Conservation (phyloP, 2,113 vertebrate species). For the Chloropsis hardwickii region DNA sequence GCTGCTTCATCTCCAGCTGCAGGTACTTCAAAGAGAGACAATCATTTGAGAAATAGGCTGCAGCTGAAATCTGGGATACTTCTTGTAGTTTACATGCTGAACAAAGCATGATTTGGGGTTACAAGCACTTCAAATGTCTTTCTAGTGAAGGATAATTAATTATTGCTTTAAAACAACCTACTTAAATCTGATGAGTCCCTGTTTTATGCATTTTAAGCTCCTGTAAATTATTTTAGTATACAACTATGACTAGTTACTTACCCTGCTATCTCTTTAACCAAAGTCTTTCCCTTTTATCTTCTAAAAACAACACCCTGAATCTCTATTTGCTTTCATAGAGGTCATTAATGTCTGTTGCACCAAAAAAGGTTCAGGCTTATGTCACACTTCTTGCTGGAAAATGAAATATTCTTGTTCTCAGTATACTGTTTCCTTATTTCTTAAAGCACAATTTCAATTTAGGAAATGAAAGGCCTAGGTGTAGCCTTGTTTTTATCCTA, state of each 20-base stretch:
- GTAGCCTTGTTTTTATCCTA: neutral
- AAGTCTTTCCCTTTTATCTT: neutral
- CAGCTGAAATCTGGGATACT: neutral
- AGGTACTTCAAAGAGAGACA: slow-evolving; percentile 43
- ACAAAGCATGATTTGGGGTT: neutral
- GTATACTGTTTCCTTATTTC: neutral
- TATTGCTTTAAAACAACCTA: neutral
- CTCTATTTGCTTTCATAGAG: neutral
- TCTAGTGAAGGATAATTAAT: neutral
- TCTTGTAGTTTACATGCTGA: neutral
- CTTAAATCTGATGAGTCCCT: neutral
- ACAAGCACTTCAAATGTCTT: neutral
- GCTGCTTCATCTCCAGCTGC: slow-evolving; percentile 28
- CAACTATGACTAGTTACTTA: neutral
- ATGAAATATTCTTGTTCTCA: neutral
- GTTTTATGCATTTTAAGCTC: neutral
- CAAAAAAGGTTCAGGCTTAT: neutral
- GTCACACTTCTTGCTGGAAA: neutral
- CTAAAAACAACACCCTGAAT: neutral
- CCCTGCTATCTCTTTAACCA: neutral
- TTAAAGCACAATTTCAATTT: neutral
- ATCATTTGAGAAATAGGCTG: slow-evolving; percentile 22
- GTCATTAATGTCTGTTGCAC: neutral
- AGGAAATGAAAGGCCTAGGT: neutral
- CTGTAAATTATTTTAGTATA: neutral